Evolutionary conservation across 2,113 vertebrate species (phyloP).

Genomic region (Mormoops blainvillei): DNA sequence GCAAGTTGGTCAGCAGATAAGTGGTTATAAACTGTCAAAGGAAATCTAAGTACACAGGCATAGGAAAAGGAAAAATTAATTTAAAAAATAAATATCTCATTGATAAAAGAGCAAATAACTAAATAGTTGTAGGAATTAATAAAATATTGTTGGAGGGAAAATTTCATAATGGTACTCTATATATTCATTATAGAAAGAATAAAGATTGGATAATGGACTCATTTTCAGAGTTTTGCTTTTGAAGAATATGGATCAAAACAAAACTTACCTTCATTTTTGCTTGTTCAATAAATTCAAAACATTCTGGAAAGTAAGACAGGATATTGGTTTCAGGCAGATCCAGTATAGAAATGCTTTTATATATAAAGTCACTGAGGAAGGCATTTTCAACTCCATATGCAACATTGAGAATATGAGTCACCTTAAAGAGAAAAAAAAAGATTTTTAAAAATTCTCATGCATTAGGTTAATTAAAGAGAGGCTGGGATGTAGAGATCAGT

Average conservation of each 20-base stretch:
- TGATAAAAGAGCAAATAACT: neutral
- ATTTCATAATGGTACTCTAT: neutral
- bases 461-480: constrained; percentile 10
- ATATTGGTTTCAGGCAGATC: constrained; percentile 94
- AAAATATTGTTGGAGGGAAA: neutral
- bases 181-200: neutral
- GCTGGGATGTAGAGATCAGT: neutral
- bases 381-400: constrained; percentile 94
- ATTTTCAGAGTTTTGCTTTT: constrained; percentile 27
- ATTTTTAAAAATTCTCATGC: neutral
- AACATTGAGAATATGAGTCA: constrained; percentile 95
- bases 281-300: constrained; percentile 93
- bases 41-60: neutral
- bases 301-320: constrained; percentile 88
- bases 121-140: neutral
- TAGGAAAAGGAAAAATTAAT: constrained; percentile 9
- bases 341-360: constrained; percentile 87
- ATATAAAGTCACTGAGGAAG: constrained; percentile 85
- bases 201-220: neutral
- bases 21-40: neutral
- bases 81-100: neutral
- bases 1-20: neutral
- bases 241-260: neutral
- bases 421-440: constrained; percentile 77
- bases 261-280: constrained; percentile 86